Conservation (phyloP, 1,140 invertebrate genomes). For the Caenorhabditis latens region DNA sequence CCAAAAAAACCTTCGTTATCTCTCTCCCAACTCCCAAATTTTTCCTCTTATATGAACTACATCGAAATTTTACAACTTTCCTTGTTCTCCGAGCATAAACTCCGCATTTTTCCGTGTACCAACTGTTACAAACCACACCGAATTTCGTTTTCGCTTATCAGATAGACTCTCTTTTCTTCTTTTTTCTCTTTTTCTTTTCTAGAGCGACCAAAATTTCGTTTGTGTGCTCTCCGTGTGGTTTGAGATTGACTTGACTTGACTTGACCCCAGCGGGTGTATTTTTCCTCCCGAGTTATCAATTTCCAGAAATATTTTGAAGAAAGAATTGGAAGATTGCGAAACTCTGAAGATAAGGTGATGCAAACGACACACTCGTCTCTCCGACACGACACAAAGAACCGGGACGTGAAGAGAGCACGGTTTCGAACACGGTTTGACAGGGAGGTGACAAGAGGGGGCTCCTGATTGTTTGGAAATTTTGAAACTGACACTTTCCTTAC, state of each 20-base stretch:
- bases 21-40: not conserved
- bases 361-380: not conserved
- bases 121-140: conserved; percentile 6
- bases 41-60: not conserved
- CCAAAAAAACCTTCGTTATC: not conserved
- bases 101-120: conserved; percentile 23
- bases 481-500: not conserved
- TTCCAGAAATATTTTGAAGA: not conserved
- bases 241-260: not conserved
- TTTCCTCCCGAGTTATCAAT: not conserved
- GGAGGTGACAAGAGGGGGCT: not conserved
- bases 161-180: not conserved
- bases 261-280: not conserved
- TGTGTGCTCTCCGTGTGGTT: not conserved
- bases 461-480: not conserved
- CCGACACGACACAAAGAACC: not conserved
- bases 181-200: not conserved
- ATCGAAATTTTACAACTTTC: not conserved
- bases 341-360: not conserved
- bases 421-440: conserved; percentile 10
- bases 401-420: conserved; percentile 5
- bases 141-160: not conserved
- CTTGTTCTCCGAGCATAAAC: conserved; percentile 4
- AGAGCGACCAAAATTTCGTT: too few relatives aligned
- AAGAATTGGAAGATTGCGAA: not conserved